Percentiles rank a stretch among this genome's conserved stretches.
Conservation (phyloP, 37 sponge, comb jelly and placozoan genomes). For the Theonella swinhoei region DNA sequence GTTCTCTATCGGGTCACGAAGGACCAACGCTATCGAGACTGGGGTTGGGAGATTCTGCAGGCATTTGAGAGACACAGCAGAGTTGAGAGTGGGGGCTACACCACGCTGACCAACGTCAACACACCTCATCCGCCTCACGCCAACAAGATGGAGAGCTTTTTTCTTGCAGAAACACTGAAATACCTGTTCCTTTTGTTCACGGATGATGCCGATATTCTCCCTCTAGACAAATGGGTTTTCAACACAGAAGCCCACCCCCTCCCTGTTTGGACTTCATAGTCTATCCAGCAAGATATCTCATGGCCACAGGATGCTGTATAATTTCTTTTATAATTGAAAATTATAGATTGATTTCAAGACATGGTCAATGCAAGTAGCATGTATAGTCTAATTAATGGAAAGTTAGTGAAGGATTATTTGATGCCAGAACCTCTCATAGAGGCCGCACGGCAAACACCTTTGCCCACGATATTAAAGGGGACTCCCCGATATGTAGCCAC, state of each 20-base stretch:
- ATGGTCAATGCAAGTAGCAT: too few relatives aligned
- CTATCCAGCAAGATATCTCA: not conserved
- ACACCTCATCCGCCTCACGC: not conserved
- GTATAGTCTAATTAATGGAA: too few relatives aligned
- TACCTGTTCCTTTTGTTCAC: constrained; percentile 84
- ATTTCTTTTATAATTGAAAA: too few relatives aligned
- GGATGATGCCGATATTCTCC: constrained; percentile 62
- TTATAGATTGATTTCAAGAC: too few relatives aligned
- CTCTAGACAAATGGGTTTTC: constrained; percentile 83
- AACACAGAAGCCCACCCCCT: constrained; percentile 96
- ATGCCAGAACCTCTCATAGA: constrained; percentile 63
- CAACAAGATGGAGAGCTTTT: constrained; percentile 92
- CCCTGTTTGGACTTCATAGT: constrained; percentile 58
- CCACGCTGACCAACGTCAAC: constrained; percentile 50
- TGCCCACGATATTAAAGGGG: constrained; percentile 76
- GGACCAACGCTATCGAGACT: constrained; percentile 68
- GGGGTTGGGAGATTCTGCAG: constrained; percentile 95
- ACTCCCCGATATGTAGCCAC: constrained; percentile 78
- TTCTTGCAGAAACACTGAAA: constrained; percentile 87
- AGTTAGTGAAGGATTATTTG: too few relatives aligned
- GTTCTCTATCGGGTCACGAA: constrained; percentile 82
- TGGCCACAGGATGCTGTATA: too few relatives aligned
- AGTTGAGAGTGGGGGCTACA: constrained; percentile 66
- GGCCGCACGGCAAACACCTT: constrained; percentile 75
- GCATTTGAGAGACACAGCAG: constrained; percentile 78